Conservation (phyloP, 2,113 vertebrate genomes). For the Athene cunicularia region DNA sequence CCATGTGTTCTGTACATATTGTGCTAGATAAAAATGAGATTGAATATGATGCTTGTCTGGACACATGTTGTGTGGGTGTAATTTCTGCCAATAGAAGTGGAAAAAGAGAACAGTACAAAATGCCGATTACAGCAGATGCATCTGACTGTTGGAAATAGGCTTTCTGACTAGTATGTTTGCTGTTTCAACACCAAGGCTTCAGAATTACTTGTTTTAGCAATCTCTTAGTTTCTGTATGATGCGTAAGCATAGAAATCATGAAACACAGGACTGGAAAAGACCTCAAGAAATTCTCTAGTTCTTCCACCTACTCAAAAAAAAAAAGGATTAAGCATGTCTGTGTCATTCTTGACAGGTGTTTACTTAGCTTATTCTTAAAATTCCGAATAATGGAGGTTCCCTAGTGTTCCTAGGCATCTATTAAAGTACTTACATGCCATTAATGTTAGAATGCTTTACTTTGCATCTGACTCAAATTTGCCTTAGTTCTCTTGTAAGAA, state of each 20-base stretch:
- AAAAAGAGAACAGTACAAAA: conserved; percentile 35
- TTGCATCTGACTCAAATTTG: background rate
- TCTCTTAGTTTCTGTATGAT: conserved; percentile 1
- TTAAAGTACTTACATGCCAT: background rate
- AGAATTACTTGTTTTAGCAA: conserved; percentile 31
- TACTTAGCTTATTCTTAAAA: conserved; percentile 20
- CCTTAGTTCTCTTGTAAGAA: background rate
- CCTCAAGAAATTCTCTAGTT: conserved; percentile 24
- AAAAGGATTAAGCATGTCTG: background rate
- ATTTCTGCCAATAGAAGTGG: conserved; percentile 47
- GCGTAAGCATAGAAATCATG: background rate
- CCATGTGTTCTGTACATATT: conserved; percentile 27
- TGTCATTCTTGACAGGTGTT: conserved; percentile 33
- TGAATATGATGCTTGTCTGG: conserved; percentile 10
- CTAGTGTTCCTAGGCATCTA: background rate
- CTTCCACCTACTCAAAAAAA: conserved; percentile 33
- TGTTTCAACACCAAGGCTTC: conserved; percentile 19
- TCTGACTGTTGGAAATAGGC: background rate
- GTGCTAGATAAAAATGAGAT: conserved; percentile 15
- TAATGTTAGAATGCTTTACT: background rate
- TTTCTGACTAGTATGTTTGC: conserved; percentile 8
- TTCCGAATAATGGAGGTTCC: background rate
- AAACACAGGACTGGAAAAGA: conserved; percentile 42
- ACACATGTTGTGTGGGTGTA: conserved; percentile 61
- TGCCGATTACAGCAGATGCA: conserved; percentile 8